These are phyloP conservation scores for Hecatera dysodea DNA, from an alignment of 2,888 invertebrate genomes.

Conservation along the genomic window DNA sequence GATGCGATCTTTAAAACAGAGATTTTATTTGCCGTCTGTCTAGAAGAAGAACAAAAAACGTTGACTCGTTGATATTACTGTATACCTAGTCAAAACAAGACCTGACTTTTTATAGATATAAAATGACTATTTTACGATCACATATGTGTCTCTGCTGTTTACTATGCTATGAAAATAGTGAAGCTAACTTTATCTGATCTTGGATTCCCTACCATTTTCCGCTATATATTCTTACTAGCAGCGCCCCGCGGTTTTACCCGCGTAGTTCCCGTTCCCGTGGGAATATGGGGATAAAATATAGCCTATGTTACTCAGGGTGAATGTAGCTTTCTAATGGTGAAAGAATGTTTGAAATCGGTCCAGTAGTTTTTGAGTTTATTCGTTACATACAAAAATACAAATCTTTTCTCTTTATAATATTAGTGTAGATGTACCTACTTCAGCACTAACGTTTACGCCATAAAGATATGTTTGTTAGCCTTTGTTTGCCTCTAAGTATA, in stretches of 20 bases:
- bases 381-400: no score
- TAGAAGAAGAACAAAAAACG: neutral
- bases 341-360: no score
- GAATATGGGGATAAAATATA: no score
- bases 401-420: no score
- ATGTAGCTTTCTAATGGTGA: no score
- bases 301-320: no score
- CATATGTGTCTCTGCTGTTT: neutral
- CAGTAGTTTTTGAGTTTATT: no score
- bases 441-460: slow-evolving; percentile 40
- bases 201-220: slow-evolving; percentile 13
- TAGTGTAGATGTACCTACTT: no score
- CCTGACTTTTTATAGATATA: neutral
- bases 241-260: no score
- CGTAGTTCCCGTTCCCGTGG: no score
- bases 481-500: slow-evolving; percentile 33
- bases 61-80: neutral
- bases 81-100: neutral
- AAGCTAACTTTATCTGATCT: slow-evolving; percentile 26
- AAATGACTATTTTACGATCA: neutral
- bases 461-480: slow-evolving; percentile 52
- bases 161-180: slow-evolving; percentile 1
- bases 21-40: slow-evolving; percentile 6
- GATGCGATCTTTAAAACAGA: neutral
- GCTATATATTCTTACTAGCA: slow-evolving; percentile 23